These are phyloP conservation scores for Trichechus manatus DNA, from an alignment of 2,113 vertebrate species.

Conservation along the genomic window DNA sequence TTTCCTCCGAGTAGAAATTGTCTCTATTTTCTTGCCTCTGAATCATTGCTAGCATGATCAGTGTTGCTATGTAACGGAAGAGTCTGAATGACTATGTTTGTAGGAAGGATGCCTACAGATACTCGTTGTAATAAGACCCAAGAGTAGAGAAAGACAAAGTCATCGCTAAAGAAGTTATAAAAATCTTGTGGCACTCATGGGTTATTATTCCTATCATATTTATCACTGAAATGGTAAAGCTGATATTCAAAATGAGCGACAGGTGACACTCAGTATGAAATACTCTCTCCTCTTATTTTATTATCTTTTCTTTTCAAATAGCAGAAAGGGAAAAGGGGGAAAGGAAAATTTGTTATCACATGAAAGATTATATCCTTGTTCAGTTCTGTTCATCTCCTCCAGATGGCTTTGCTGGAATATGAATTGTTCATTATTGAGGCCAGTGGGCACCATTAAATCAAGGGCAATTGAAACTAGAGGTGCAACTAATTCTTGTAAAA, in stretches of 20 bases:
- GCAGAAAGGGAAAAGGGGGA: neutral
- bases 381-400: constrained; percentile 30
- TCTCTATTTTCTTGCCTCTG: neutral
- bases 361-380: neutral
- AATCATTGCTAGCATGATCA: neutral
- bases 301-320: constrained; percentile 68
- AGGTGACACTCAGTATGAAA: constrained; percentile 61
- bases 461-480: constrained; percentile 67
- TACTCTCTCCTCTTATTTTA: constrained; percentile 71
- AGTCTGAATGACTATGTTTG: constrained; percentile 7
- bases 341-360: constrained; percentile 46
- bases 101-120: neutral
- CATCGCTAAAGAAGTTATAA: constrained; percentile 38
- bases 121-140: neutral
- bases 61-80: neutral
- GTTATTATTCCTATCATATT: constrained; percentile 68
- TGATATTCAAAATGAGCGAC: constrained; percentile 75
- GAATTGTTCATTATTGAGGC: constrained; percentile 20
- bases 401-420: constrained; percentile 58
- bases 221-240: constrained; percentile 68
- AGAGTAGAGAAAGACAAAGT: neutral
- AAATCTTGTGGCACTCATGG: constrained; percentile 7
- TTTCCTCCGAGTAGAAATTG: neutral
- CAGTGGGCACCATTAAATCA: constrained; percentile 68
- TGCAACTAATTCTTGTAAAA: constrained; percentile 42